These are phyloP conservation scores for Falco columbarius DNA, from an alignment of 2,797 vertebrate species.

Conservation along the genomic window DNA sequence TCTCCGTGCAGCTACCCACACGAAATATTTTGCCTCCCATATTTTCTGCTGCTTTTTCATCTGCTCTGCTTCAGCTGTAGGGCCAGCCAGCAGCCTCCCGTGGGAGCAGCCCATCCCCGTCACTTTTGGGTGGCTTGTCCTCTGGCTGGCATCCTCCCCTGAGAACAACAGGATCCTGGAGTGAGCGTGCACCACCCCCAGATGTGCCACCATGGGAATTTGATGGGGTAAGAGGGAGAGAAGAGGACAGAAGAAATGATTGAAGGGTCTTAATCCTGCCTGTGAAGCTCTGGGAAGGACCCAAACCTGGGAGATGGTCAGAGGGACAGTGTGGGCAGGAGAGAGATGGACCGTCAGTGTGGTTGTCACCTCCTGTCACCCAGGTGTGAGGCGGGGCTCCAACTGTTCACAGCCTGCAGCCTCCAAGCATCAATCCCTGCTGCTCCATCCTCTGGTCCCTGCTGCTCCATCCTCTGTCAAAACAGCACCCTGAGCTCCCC, in stretches of 20 bases:
- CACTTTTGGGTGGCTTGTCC: not conserved
- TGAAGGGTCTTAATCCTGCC: not conserved
- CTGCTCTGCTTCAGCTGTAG: not conserved
- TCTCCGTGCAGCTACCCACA: not conserved
- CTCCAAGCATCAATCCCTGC: not conserved
- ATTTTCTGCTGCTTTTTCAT: not conserved
- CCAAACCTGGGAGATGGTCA: not conserved
- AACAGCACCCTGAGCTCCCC: not conserved
- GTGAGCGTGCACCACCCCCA: accelerated
- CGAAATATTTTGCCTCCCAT: not conserved
- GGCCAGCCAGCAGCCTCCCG: not conserved
- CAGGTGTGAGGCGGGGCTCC: not conserved
- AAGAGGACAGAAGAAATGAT: not conserved
- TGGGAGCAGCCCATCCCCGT: not conserved
- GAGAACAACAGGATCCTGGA: not conserved
- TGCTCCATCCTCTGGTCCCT: not conserved
- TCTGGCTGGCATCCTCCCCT: not conserved
- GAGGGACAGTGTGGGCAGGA: not conserved
- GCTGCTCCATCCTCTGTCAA: not conserved
- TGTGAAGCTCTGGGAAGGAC: not conserved
- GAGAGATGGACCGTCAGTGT: not conserved
- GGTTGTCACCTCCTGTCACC: not conserved
- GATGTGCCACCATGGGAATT: accelerated
- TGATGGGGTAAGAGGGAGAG: not conserved
- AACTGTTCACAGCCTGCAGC: not conserved